Conservation (phyloP, 2,113 vertebrate species). For the Prietella phreatophila region DNA sequence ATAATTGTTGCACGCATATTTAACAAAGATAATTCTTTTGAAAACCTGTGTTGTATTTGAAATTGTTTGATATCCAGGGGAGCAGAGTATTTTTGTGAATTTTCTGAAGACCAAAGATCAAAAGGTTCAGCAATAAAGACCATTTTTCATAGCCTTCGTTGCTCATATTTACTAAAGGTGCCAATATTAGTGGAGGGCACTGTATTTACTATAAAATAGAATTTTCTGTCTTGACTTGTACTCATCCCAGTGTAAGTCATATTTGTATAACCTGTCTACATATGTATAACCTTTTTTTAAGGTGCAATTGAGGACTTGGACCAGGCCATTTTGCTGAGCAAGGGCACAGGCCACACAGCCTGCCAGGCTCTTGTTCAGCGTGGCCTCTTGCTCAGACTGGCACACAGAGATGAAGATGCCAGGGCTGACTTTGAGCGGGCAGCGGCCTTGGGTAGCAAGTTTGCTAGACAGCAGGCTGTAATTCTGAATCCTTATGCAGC, state of each 20-base stretch:
- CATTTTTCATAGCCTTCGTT: no score
- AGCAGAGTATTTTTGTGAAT: no score
- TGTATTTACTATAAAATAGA: neutral
- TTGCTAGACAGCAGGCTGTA: conserved; percentile 84
- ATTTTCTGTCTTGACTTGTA: neutral
- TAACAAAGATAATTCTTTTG: no score
- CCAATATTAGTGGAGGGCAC: no score
- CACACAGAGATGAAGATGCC: conserved; percentile 71
- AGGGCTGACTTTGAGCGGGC: conserved; percentile 78
- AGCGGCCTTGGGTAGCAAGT: conserved; percentile 82
- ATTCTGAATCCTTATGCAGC: conserved; percentile 89
- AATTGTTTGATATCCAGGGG: no score
- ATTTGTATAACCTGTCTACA: neutral
- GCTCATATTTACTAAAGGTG: no score
- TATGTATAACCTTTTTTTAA: conserved; percentile 51
- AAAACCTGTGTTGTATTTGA: no score
- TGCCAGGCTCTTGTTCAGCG: conserved; percentile 88
- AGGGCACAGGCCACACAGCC: conserved; percentile 69
- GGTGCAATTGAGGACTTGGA: conserved; percentile 86
- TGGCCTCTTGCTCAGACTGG: conserved; percentile 80
- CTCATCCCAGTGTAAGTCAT: neutral
- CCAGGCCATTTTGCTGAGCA: conserved; percentile 76
- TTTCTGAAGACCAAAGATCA: no score
- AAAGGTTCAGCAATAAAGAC: no score
- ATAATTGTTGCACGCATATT: no score